These are phyloP conservation scores for Leptopilina clavipes DNA, from an alignment of 1,140 invertebrate species.

Conservation along the genomic window DNA sequence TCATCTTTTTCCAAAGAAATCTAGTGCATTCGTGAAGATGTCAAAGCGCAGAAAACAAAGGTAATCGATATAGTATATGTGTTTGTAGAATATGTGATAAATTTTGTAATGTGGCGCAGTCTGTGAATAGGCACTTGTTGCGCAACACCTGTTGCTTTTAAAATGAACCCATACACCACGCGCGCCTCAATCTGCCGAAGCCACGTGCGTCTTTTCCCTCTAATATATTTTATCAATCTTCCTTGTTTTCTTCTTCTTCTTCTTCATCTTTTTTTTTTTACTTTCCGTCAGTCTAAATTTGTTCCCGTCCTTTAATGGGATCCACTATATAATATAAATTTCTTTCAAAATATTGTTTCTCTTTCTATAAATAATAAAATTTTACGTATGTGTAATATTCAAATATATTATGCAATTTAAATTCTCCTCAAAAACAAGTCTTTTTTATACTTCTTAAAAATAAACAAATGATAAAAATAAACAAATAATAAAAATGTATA, in stretches of 20 bases:
- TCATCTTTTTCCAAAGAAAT: not conserved
- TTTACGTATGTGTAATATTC: too few species aligned
- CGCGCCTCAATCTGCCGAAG: constrained; percentile 6
- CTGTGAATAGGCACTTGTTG: constrained; percentile 56
- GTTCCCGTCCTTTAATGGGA: too few species aligned
- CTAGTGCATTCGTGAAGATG: constrained; percentile 3
- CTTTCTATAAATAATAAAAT: too few species aligned
- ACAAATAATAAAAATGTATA: too few species aligned
- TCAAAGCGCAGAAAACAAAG: constrained; percentile 10
- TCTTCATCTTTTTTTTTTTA: too few species aligned
- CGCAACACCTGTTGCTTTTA: constrained; percentile 61
- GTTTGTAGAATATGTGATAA: not conserved
- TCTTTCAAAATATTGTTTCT: not conserved
- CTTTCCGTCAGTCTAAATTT: not conserved
- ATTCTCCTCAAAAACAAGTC: too few species aligned
- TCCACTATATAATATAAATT: too few species aligned
- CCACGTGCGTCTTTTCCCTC: constrained; percentile 27
- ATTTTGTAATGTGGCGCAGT: not conserved
- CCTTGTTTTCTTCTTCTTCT: not conserved
- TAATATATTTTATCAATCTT: not conserved
- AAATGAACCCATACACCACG: constrained; percentile 23
- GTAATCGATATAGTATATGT: constrained; percentile 35
- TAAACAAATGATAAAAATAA: too few species aligned
- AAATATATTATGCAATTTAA: too few species aligned
- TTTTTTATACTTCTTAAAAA: too few species aligned